phyloP scores from a whole-genome alignment of 1,140 invertebrate species.

The Atopsyche davidsoni region DNA sequence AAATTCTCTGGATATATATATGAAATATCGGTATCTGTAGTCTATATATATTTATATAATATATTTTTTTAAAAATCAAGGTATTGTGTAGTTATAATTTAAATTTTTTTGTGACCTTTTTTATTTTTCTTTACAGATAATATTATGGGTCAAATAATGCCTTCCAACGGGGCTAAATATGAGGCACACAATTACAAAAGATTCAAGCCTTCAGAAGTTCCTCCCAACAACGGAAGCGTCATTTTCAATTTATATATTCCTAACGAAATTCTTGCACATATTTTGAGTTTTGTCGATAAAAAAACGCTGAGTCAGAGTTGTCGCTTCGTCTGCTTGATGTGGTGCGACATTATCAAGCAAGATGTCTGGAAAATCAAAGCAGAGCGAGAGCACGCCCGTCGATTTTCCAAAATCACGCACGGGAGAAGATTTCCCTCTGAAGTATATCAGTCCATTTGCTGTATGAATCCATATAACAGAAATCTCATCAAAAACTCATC shows the following conservation, averaged over 20 bases:
- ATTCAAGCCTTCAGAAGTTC: constrained; percentile 10
- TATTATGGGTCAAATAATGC: constrained; percentile 6
- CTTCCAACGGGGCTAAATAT: background rate
- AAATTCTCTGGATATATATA: too few species aligned
- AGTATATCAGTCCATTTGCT: constrained; percentile 34
- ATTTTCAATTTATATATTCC: constrained; percentile 11
- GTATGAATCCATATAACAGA: constrained; percentile 32
- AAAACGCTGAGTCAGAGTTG: constrained; percentile 9
- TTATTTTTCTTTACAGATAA: too few species aligned
- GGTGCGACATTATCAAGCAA: constrained; percentile 16
- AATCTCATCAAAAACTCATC: constrained; percentile 40
- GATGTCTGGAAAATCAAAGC: constrained; percentile 26
- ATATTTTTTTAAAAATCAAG: too few species aligned
- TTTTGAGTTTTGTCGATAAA: constrained; percentile 20
- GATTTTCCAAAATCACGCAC: constrained; percentile 5
- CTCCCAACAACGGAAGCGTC: constrained; percentile 20
- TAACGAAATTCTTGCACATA: constrained; percentile 19
- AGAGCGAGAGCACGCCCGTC: constrained; percentile 8
- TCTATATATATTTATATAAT: too few species aligned
- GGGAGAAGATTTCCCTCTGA: constrained; percentile 10
- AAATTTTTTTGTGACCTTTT: too few species aligned
- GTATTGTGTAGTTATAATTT: too few species aligned
- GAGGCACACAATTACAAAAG: constrained; percentile 4
- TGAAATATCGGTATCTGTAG: too few species aligned
- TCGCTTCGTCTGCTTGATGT: constrained; percentile 15